Percentiles rank a stretch among this genome's conserved stretches.
phyloP scores from a whole-genome alignment of 2,113 vertebrate genomes.

The Bagarius yarrelli region DNA sequence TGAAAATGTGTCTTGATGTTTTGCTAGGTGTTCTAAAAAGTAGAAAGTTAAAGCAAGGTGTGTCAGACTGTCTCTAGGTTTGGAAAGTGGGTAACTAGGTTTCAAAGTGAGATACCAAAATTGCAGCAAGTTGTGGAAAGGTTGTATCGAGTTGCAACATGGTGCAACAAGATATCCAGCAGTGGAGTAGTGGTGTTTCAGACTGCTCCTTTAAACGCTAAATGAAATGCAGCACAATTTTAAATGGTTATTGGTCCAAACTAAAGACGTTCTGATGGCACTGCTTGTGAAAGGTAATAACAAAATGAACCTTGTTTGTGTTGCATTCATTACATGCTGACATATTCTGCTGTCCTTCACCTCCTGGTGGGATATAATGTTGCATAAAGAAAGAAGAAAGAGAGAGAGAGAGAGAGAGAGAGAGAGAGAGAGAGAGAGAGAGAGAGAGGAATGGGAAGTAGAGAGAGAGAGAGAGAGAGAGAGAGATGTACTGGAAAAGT shows the following conservation, averaged over 20 bases:
- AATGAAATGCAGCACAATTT: not conserved
- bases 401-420: not conserved
- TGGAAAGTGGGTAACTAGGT: too few species aligned
- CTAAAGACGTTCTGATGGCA: not conserved
- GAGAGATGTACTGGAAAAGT: not conserved
- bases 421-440: not conserved
- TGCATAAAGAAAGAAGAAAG: constrained; percentile 1
- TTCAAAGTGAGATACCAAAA: too few species aligned
- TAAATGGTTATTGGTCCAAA: not conserved
- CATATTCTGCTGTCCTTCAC: not conserved
- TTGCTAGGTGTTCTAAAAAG: too few species aligned
- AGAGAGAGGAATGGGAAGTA: not conserved
- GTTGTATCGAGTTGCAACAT: too few species aligned
- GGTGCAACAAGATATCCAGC: not conserved
- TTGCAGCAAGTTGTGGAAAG: too few species aligned
- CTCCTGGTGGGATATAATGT: not conserved
- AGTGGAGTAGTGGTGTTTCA: not conserved
- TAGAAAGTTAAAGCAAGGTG: too few species aligned
- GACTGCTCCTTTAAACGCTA: not conserved
- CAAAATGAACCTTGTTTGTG: too few species aligned
- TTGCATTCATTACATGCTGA: not conserved
- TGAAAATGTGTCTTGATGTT: too few species aligned
- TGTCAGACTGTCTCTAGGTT: too few species aligned
- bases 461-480: not conserved
- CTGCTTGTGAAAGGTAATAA: not conserved